Evolutionary conservation across 1,140 invertebrate genomes (phyloP).

Genomic region (Pseudachorutes palmiensis): DNA sequence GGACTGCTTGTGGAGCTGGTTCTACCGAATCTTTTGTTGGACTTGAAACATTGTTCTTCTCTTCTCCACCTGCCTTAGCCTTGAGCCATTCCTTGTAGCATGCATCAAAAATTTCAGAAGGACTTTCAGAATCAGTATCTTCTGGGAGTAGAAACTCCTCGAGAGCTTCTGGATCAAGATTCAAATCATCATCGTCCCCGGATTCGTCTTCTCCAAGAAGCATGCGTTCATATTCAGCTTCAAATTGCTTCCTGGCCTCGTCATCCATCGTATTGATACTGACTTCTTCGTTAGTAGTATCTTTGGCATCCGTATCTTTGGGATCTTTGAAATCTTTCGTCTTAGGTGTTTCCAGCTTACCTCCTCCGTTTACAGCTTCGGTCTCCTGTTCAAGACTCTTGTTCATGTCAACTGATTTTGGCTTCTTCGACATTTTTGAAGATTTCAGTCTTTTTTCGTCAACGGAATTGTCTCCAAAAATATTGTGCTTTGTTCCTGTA

Average conservation of each 20-base stretch:
- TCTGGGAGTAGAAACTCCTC: not conserved
- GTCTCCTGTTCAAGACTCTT: no score
- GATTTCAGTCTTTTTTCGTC: not conserved
- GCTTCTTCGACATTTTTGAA: not conserved
- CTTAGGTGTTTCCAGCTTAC: no score
- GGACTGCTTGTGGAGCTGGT: no score
- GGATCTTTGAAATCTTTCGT: no score
- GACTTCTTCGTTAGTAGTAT: not conserved
- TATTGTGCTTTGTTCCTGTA: no score
- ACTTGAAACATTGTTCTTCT: no score
- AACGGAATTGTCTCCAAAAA: not conserved
- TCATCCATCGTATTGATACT: not conserved
- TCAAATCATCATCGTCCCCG: conserved; percentile 10
- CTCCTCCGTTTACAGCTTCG: no score
- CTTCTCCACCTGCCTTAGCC: not conserved
- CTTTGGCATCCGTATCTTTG: not conserved
- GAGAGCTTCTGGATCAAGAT: conserved; percentile 1
- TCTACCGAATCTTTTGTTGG: no score
- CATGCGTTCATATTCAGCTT: not conserved
- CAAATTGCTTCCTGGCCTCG: not conserved
- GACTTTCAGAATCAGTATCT: not conserved
- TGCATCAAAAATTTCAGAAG: not conserved
- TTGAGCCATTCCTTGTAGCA: not conserved
- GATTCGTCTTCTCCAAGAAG: not conserved
- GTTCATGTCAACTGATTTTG: not conserved